These are phyloP conservation scores for Scaptomyza montana DNA, from an alignment of 1,140 invertebrate species.

Conservation along the genomic window DNA sequence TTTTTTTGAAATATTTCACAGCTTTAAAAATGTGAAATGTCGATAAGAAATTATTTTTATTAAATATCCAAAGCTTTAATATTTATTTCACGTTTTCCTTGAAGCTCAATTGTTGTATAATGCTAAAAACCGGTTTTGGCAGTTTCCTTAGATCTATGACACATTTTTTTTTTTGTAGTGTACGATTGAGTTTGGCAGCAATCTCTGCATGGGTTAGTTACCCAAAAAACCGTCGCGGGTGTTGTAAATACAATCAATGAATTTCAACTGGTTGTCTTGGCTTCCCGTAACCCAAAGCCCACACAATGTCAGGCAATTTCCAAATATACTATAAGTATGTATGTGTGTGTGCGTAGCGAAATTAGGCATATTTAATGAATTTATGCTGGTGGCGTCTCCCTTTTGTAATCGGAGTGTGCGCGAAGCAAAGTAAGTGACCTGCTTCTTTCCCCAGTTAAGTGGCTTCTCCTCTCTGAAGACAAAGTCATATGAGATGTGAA, in stretches of 20 bases:
- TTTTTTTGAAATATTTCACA: too few relatives aligned
- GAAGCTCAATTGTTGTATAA: too few relatives aligned
- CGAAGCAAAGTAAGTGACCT: constrained; percentile 71
- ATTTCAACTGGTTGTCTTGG: constrained; percentile 79
- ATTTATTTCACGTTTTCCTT: too few relatives aligned
- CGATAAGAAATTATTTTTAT: too few relatives aligned
- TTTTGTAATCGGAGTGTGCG: constrained; percentile 74
- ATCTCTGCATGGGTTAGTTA: constrained; percentile 19
- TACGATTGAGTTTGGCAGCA: not conserved
- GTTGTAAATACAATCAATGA: constrained; percentile 81
- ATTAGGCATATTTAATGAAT: constrained; percentile 82
- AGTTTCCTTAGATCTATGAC: too few relatives aligned
- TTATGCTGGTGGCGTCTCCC: constrained; percentile 80
- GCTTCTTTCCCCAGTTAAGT: constrained; percentile 70
- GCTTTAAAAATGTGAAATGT: too few relatives aligned
- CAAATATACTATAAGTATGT: constrained; percentile 23
- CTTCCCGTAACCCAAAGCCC: constrained; percentile 30
- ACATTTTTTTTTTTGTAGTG: not conserved
- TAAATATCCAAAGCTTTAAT: too few relatives aligned
- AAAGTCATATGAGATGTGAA: too few relatives aligned
- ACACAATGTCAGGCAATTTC: constrained; percentile 50
- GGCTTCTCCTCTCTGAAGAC: constrained; percentile 47
- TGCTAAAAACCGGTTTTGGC: too few relatives aligned
- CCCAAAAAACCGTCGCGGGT: constrained; percentile 51
- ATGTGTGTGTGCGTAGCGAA: constrained; percentile 61